These are phyloP conservation scores for Agrochola lychnidis DNA, from an alignment of 2,888 invertebrate species.

Conservation along the genomic window DNA sequence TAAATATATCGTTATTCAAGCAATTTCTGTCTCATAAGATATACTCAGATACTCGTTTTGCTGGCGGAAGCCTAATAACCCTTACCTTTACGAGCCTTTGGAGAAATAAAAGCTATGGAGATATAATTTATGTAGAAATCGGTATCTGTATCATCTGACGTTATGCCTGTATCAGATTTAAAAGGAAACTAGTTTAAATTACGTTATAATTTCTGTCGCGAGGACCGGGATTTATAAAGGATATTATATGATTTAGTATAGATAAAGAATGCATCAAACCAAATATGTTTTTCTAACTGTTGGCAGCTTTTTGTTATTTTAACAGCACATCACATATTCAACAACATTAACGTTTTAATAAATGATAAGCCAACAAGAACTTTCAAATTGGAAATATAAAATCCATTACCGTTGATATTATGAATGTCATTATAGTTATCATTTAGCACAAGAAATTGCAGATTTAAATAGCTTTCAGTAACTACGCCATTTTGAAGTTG, in stretches of 20 bases:
- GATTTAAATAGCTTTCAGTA: constrained; percentile 34
- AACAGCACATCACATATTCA: background rate
- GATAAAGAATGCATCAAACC: background rate
- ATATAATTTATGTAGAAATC: constrained; percentile 55
- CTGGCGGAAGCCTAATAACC: constrained; percentile 50
- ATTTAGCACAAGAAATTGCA: constrained; percentile 34
- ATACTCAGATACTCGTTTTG: constrained; percentile 48
- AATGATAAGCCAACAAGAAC: constrained; percentile 19
- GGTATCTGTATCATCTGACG: constrained; percentile 33
- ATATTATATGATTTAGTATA: background rate
- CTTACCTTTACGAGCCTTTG: constrained; percentile 50
- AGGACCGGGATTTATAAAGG: background rate
- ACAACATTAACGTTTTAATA: background rate
- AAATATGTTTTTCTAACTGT: background rate
- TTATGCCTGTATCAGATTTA: constrained; percentile 38
- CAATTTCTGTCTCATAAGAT: constrained; percentile 50
- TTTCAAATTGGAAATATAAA: constrained; percentile 31
- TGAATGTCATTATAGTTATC: constrained; percentile 34
- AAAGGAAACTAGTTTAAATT: constrained; percentile 8
- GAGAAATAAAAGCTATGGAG: constrained; percentile 50
- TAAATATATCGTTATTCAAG: constrained; percentile 31
- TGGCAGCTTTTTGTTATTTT: background rate
- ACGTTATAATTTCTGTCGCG: constrained; percentile 8
- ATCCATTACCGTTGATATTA: constrained; percentile 36
- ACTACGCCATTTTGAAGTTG: constrained; percentile 36